Base-by-base conservation (phyloP, 2,797 vertebrate genomes). In the Alectoris magna region DNA sequence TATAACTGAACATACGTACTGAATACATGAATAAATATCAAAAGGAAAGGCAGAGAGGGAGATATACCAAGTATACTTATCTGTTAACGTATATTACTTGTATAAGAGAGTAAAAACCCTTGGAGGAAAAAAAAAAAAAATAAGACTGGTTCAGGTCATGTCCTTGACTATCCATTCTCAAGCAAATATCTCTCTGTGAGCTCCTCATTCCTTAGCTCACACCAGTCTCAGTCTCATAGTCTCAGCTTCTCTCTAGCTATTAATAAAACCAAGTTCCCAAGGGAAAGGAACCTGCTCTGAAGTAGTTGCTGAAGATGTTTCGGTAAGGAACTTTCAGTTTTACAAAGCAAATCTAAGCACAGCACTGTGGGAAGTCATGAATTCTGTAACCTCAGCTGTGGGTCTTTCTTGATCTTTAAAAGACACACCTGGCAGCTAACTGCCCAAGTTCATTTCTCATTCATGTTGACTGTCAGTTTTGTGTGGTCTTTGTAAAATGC, bases 81-180 rank as follows among this genome's bases (percentile, higher is more conserved):
- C 22, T 1, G 4, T 81, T 80, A 43, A 58, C 41, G 5, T 82
- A 4, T 66, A 15, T n/a, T 87, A 18, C 60, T 82, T 82, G 7
- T 80, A 21, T 80, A 21, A 60, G 4, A 11, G 27, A 58, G 39
- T 60, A 74, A 87, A 62, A 6, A 21, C 7, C 5, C 34, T 9
- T 34, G 31, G 21, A 24, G 67, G 43, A 71, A 76, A 10, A 72
- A 44, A 24, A 63, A 46, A 71, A 76, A 10, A 72, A 44, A 3
- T 31, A 46, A 24, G 26, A 3, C 14, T 23, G 0, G 0, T 51
- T 69, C 18, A 72, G 26, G 6, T 26, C 16, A 13, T 8, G 9
- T 72, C 21, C 2, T 3, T 63, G 64, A 14, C 22, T 76, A 11
- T 4, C 8, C 12, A 22, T 79, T 79, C 34, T 67, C 49, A 79